Evolutionary conservation across 2,888 invertebrate genomes (phyloP), one percentile per base, ranked within the genome.

Genomic region (Apamea epomidion): DNA sequence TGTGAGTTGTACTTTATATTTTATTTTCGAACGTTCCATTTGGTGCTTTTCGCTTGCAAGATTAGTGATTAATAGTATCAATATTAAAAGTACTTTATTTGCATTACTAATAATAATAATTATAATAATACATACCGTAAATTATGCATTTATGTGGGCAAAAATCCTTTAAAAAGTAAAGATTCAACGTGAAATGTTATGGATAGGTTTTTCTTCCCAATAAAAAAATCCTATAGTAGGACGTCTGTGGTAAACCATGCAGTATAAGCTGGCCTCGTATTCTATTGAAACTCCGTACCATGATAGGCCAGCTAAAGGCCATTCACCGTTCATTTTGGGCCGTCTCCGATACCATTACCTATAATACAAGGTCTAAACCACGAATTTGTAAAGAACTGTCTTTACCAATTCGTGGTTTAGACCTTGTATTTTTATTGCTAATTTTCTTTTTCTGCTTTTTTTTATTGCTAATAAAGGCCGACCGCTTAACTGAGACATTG

Each of bases 1-100:
- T 79, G 68, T 76, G 65, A 77, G 67, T 80, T 77, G 62, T 74
- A n/a, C 62, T 79, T 80, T 74, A 79, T 83, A 81, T 78, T 88
- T 82, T 78, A 84, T 82, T 74, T 78, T 2, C 51, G 51, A 67
- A n/a, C 5, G 68, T 78, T 80, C 73, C 54, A 74, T 45, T 84
- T 82, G 54, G 65, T 29, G 65, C 78, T 71, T 65, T 12, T 0
- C 0, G 6, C 1, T 70, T 54, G 1, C 48, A 48, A 32, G n/a
- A 2, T 58, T 10, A 18, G 16, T 58, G 6, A 74, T 48, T 37
- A 74, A 74, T 67, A 79, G 54, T 25, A 58, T 25, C 0, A 58
- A 58, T 58, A 58, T 58, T 25, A 58, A 25, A 58, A 10, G 25
- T 25, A 58, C 25, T 58, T 58, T 25, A 58, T 58, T 58, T 25